These are phyloP conservation scores for Gadopsis bispinosus DNA, from an alignment of 2,797 vertebrate genomes.

Conservation along the genomic window DNA sequence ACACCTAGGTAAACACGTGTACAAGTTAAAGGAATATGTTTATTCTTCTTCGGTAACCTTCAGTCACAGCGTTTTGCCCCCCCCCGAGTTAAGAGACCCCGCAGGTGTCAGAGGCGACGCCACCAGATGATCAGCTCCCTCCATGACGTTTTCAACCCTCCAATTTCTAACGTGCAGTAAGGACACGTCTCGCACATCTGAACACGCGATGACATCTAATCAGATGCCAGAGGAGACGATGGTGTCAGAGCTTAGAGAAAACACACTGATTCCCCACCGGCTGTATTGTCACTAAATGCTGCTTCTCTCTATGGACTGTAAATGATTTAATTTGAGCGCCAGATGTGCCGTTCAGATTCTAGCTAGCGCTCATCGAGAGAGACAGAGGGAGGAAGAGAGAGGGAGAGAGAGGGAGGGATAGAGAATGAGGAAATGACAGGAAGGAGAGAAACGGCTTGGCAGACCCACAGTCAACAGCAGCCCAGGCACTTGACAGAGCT, in stretches of 20 bases:
- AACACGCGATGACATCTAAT: conserved; percentile 73
- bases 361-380: conserved; percentile 59
- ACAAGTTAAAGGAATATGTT: conserved; percentile 1
- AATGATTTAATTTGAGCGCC: conserved; percentile 85
- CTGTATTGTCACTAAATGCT: conserved; percentile 78
- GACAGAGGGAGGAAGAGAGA: conserved; percentile 62
- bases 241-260: conserved; percentile 74
- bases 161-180: conserved; percentile 44
- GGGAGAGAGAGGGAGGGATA: conserved; percentile 60
- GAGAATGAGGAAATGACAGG: conserved; percentile 83
- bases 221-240: conserved; percentile 71
- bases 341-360: conserved; percentile 80
- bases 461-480: conserved; percentile 77
- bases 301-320: conserved; percentile 80
- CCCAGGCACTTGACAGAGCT: conserved; percentile 78
- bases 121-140: conserved; percentile 71
- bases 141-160: conserved; percentile 60
- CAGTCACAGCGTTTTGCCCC: background rate
- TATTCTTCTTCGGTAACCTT: background rate
- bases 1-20: conserved; percentile 30
- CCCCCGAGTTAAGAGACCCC: conserved; percentile 28
- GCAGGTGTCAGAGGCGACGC: conserved; percentile 71
- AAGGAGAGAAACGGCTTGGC: conserved; percentile 81
- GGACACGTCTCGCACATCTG: conserved; percentile 66
- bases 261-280: conserved; percentile 79